phyloP scores from a whole-genome alignment of 2,888 invertebrate species.

The Phengaris arion region DNA sequence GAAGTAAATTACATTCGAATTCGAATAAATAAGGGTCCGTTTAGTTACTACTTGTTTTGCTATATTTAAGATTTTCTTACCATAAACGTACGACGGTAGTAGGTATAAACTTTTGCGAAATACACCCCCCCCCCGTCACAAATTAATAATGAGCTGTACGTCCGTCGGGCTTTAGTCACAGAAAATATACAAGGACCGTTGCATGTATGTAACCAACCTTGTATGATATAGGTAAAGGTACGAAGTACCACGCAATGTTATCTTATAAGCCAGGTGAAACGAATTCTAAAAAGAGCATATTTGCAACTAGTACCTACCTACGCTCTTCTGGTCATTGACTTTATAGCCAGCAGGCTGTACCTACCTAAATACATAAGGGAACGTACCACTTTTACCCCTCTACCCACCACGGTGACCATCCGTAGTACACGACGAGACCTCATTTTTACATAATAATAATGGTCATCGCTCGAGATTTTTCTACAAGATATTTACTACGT shows the following conservation, averaged over 20 bases:
- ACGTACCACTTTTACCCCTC: too few species aligned
- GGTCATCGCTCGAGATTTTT: too few species aligned
- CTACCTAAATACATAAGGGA: too few species aligned
- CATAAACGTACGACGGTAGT: not conserved
- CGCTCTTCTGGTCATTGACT: not conserved
- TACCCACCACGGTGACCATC: too few species aligned
- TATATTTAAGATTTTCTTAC: not conserved
- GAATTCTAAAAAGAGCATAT: not conserved
- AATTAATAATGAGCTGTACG: conserved; percentile 3
- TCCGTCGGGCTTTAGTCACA: conserved; percentile 9
- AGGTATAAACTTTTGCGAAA: not conserved
- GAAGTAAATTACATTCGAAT: not conserved
- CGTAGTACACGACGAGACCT: too few species aligned
- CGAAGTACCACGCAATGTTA: not conserved
- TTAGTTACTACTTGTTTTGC: not conserved
- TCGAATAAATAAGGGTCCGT: not conserved
- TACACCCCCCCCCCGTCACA: conserved; percentile 17
- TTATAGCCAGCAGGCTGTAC: not conserved
- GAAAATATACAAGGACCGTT: conserved; percentile 8
- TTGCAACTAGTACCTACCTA: not conserved
- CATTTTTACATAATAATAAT: too few species aligned
- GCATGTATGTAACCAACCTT: not conserved
- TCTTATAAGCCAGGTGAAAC: not conserved
- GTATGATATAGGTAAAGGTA: not conserved
- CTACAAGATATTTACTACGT: too few species aligned